Conservation (phyloP, 2,888 invertebrate species). For the Anaspis maculata region DNA sequence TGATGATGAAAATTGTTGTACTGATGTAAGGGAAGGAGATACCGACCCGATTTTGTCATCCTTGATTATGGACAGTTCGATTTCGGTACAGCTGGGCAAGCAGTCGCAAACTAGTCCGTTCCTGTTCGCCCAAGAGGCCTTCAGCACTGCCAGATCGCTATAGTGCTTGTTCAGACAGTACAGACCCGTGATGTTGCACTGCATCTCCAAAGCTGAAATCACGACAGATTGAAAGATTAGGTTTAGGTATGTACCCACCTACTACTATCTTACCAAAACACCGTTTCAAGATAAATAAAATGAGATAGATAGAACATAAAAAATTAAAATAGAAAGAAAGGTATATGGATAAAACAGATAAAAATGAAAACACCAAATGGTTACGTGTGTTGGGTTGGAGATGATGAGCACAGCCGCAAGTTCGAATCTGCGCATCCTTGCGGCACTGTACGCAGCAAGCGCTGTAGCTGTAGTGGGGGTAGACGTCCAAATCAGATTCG, state of each 20-base stretch:
- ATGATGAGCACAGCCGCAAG: constrained; percentile 63
- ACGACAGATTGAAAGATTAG: neutral
- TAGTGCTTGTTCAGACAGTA: constrained; percentile 55
- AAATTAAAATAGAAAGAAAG: too few relatives aligned
- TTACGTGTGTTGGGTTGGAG: constrained; percentile 57
- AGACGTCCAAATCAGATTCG: constrained; percentile 56
- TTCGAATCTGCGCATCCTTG: constrained; percentile 51
- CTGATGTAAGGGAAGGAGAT: too few relatives aligned
- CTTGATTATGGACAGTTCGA: constrained; percentile 56
- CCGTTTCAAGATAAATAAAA: too few relatives aligned
- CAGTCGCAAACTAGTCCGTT: constrained; percentile 60
- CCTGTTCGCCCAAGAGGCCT: constrained; percentile 56
- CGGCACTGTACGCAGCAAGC: constrained; percentile 65
- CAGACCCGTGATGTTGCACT: constrained; percentile 58
- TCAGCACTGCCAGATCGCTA: constrained; percentile 55
- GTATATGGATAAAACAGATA: too few relatives aligned
- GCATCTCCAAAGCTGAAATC: constrained; percentile 43
- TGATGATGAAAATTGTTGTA: too few relatives aligned
- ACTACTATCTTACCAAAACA: too few relatives aligned
- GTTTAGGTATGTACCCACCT: too few relatives aligned
- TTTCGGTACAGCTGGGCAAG: constrained; percentile 63
- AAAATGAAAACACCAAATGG: neutral
- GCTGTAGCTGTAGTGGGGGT: constrained; percentile 62
- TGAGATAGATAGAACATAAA: too few relatives aligned
- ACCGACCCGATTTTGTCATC: constrained; percentile 45